Evolutionary conservation across 2,113 vertebrate genomes (phyloP).

Genomic region (Psilopogon haemacephalus): DNA sequence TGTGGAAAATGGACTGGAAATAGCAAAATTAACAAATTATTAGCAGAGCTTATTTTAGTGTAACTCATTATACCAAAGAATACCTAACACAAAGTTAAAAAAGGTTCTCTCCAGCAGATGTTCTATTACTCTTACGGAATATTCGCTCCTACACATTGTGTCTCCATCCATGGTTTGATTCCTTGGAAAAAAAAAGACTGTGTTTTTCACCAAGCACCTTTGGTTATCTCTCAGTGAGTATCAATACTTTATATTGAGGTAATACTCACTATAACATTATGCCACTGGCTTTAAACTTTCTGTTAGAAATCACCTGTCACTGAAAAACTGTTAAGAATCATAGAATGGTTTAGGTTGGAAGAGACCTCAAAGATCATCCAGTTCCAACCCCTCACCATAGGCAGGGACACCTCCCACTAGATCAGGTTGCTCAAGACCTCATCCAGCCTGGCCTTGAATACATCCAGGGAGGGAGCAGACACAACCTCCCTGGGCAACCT

Average conservation of each 20-base stretch:
- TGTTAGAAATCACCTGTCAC: neutral
- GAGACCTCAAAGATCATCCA: too few species aligned
- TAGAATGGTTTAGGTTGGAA: too few species aligned
- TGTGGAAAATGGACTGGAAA: constrained; percentile 61
- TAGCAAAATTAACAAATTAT: constrained; percentile 61
- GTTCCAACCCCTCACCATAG: too few species aligned
- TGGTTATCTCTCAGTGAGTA: neutral
- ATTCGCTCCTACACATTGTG: neutral
- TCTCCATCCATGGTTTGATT: neutral
- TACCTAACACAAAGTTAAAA: neutral
- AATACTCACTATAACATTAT: neutral
- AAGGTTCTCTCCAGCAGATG: neutral
- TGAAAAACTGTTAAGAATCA: too few species aligned
- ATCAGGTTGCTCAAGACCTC: too few species aligned
- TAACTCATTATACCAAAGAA: neutral
- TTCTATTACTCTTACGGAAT: neutral
- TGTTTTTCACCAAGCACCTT: neutral
- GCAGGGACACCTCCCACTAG: too few species aligned
- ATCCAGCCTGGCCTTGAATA: too few species aligned
- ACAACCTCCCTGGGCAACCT: too few species aligned
- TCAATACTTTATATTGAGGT: neutral
- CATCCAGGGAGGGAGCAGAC: too few species aligned
- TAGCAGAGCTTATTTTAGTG: neutral
- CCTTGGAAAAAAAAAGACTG: neutral
- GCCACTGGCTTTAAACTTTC: neutral